Percentiles rank a stretch among this genome's conserved stretches.
phyloP scores from a whole-genome alignment of 1,140 invertebrate species.

The Drosophila quadrilineata region DNA sequence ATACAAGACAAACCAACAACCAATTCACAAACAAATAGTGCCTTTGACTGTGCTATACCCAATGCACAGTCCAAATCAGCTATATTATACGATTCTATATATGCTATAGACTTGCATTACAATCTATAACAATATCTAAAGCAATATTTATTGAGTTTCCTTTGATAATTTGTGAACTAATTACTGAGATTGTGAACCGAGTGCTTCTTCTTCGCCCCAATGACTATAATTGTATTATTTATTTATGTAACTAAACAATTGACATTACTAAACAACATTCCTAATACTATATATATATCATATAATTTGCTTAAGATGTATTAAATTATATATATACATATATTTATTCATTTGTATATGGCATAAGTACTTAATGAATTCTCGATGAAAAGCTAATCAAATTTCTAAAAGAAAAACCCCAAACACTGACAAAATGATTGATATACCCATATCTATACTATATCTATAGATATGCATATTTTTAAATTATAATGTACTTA shows the following conservation, averaged over 20 bases:
- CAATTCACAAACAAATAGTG: conserved; percentile 58
- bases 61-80: conserved; percentile 17
- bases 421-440: conserved; percentile 30
- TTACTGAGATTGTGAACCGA: conserved; percentile 20
- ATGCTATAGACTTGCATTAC: conserved; percentile 1
- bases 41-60: conserved; percentile 62
- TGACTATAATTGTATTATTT: conserved; percentile 40
- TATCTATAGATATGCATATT: conserved; percentile 6
- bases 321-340: conserved; percentile 19
- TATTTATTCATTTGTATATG: conserved; percentile 36
- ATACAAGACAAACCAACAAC: not conserved
- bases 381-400: conserved; percentile 59
- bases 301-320: conserved; percentile 32
- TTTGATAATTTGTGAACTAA: not conserved
- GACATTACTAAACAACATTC: conserved; percentile 45
- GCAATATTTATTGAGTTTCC: conserved; percentile 17
- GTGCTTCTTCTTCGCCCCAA: conserved; percentile 19
- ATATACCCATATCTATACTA: too few relatives aligned
- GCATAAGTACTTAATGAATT: conserved; percentile 59
- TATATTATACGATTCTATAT: conserved; percentile 13
- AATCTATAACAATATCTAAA: conserved; percentile 1
- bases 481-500: conserved; percentile 23
- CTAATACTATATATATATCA: conserved; percentile 24
- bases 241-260: conserved; percentile 4
- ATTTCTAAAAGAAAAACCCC: conserved; percentile 70